Evolutionary conservation across 92 coral and sea anemone genomes (phyloP).

Genomic region (Paragorgia papillata): DNA sequence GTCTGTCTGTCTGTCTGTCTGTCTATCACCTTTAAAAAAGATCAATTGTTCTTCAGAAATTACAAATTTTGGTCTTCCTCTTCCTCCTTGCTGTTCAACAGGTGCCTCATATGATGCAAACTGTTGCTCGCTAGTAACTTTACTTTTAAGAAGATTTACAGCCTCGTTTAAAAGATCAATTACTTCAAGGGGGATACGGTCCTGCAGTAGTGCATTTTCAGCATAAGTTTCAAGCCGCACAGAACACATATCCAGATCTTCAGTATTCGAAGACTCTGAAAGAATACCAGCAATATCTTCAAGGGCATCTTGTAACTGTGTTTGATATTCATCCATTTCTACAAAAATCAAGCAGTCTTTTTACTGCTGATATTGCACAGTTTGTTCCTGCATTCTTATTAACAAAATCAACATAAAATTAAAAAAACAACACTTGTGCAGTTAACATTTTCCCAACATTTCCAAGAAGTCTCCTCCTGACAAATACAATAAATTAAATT

Average conservation of each 20-base stretch:
- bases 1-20: too few species aligned
- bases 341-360: too few species aligned
- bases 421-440: too few species aligned
- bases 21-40: constrained; percentile 40
- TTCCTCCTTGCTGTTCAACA: constrained; percentile 10
- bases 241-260: background rate
- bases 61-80: constrained; percentile 53
- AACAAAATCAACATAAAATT: too few species aligned
- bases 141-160: constrained; percentile 5
- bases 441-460: too few species aligned
- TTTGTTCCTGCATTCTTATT: too few species aligned
- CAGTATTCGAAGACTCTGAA: background rate
- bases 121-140: constrained; percentile 2
- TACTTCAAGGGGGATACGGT: constrained; percentile 32
- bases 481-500: too few species aligned
- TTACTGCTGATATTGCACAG: too few species aligned
- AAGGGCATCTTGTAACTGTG: background rate
- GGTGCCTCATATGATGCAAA: constrained; percentile 24
- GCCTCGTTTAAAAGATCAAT: constrained; percentile 40
- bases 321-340: background rate
- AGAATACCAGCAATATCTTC: background rate
- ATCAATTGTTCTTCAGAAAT: constrained; percentile 49
- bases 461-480: too few species aligned
- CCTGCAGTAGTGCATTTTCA: constrained; percentile 38
- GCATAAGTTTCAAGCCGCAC: constrained; percentile 28